A percentile compares a stretch with the other conserved stretches of the same genome.
phyloP scores from a whole-genome alignment of 2,888 invertebrate genomes.

The Drosophila austrosaltans region DNA sequence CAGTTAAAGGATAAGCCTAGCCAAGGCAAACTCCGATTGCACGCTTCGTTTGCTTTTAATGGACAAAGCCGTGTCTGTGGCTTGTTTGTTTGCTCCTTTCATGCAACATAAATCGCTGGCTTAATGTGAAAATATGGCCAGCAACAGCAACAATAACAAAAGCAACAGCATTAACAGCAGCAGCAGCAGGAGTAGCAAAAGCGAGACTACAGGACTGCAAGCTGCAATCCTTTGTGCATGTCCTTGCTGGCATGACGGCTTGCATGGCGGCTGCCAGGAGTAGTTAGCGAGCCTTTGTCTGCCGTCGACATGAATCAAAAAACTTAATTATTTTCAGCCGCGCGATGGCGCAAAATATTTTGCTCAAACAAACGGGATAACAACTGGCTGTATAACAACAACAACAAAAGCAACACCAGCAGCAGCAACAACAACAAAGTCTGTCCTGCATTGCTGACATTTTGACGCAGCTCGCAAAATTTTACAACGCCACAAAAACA shows the following conservation, averaged over 20 bases:
- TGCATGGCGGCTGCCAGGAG: constrained; percentile 40
- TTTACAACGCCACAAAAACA: constrained; percentile 52
- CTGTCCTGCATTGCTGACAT: constrained; percentile 52
- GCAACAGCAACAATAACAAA: constrained; percentile 22
- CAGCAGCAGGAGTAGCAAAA: constrained; percentile 2
- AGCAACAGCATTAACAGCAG: constrained; percentile 23
- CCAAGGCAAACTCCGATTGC: constrained; percentile 39
- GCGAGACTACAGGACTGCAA: constrained; percentile 11
- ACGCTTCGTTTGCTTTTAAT: constrained; percentile 18
- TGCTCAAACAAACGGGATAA: constrained; percentile 55
- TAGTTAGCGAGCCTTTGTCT: constrained; percentile 68
- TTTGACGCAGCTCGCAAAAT: constrained; percentile 68
- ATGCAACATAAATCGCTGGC: constrained; percentile 63
- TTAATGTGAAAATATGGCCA: constrained; percentile 63
- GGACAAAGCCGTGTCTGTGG: constrained; percentile 28
- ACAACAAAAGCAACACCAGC: constrained; percentile 3
- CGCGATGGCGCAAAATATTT: constrained; percentile 59
- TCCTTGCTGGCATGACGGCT: constrained; percentile 41
- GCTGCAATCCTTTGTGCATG: constrained; percentile 51
- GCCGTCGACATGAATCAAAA: constrained; percentile 72
- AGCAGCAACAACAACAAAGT: constrained; percentile 48
- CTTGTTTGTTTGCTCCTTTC: constrained; percentile 45
- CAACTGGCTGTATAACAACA: constrained; percentile 22
- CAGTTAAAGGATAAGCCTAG: constrained; percentile 28
- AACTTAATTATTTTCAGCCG: constrained; percentile 71